Evolutionary conservation across 1,140 invertebrate genomes (phyloP).

Genomic region (Prorops nasuta): DNA sequence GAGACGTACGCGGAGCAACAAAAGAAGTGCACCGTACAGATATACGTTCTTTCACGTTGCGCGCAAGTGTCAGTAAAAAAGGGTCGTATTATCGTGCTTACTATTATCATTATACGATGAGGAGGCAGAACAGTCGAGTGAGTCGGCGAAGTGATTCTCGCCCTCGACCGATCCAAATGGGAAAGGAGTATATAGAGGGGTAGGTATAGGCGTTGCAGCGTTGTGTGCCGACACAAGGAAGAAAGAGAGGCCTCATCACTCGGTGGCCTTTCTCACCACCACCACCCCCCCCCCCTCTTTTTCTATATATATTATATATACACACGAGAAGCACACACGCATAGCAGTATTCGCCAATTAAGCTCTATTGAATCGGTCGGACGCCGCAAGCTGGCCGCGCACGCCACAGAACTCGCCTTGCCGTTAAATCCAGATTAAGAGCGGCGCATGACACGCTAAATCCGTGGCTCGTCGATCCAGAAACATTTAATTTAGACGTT

Average conservation of each 20-base stretch:
- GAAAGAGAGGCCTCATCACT: neutral
- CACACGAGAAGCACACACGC: conserved; percentile 12
- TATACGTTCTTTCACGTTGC: no score
- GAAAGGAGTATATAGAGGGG: neutral
- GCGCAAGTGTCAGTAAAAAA: neutral
- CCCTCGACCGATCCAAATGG: conserved; percentile 2
- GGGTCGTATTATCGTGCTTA: conserved; percentile 29
- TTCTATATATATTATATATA: conserved; percentile 19
- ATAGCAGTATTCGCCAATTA: conserved; percentile 40
- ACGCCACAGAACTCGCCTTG: conserved; percentile 19
- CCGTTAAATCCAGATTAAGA: conserved; percentile 47
- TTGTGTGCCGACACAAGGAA: neutral
- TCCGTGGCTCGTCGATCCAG: conserved; percentile 37
- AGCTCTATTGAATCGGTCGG: conserved; percentile 37
- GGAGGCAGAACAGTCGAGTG: conserved; percentile 29
- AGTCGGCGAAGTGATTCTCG: conserved; percentile 30
- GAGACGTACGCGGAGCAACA: no score
- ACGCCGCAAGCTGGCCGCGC: conserved; percentile 31
- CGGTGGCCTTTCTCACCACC: conserved; percentile 19
- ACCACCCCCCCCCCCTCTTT: conserved; percentile 23
- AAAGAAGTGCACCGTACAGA: no score
- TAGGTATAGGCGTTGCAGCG: neutral
- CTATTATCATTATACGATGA: conserved; percentile 33
- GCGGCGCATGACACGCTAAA: conserved; percentile 39
- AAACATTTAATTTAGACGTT: conserved; percentile 48